Evolutionary conservation across 2,888 invertebrate genomes (phyloP).

Genomic region (Matsumyia berberina): DNA sequence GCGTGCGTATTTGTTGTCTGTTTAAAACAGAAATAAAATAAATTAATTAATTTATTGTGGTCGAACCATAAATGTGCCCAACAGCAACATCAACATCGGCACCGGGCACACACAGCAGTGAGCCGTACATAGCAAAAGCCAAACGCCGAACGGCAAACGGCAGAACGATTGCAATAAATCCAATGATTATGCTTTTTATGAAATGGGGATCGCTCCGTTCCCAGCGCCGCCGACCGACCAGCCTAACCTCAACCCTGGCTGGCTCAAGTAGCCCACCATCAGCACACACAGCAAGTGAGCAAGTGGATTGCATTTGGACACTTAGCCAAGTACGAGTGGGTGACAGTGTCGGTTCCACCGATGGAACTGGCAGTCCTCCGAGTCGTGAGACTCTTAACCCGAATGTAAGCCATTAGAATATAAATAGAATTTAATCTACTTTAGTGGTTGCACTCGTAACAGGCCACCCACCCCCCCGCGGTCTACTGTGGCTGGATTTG

Average conservation of each 20-base stretch:
- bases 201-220: constrained; percentile 52
- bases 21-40: constrained; percentile 74
- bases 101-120: constrained; percentile 15
- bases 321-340: constrained; percentile 66
- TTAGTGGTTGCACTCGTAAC: constrained; percentile 72
- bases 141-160: constrained; percentile 56
- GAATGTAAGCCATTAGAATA: constrained; percentile 75
- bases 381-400: constrained; percentile 71
- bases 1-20: constrained; percentile 60
- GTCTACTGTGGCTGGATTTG: constrained; percentile 38
- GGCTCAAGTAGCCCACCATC: constrained; percentile 58
- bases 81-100: constrained; percentile 57
- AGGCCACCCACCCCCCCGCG: constrained; percentile 16
- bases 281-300: not conserved
- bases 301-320: constrained; percentile 62
- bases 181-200: constrained; percentile 74
- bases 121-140: constrained; percentile 19
- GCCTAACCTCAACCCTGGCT: constrained; percentile 57
- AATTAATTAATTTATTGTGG: constrained; percentile 76
- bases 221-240: constrained; percentile 1
- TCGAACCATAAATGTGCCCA: constrained; percentile 72
- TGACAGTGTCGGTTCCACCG: constrained; percentile 63
- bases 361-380: constrained; percentile 57
- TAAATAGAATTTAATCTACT: constrained; percentile 74
- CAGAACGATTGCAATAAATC: constrained; percentile 73